Conservation (phyloP, 2,113 vertebrate species). For the Helogale parvula region DNA sequence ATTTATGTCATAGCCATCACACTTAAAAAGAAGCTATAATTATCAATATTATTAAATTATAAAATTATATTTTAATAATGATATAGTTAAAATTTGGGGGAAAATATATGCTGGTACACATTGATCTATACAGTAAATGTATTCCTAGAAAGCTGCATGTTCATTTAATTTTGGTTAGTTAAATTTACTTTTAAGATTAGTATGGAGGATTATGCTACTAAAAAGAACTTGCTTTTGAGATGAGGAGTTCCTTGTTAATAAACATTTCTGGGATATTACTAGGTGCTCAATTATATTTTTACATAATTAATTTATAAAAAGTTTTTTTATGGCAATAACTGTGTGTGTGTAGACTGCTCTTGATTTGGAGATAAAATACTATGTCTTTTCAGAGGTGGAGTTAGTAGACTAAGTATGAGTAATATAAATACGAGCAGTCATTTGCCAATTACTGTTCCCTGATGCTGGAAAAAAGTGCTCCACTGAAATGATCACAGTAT, state of each 20-base stretch:
- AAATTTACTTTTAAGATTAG: slow-evolving; percentile 20
- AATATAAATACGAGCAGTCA: slow-evolving; percentile 26
- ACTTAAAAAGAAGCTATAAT: not conserved
- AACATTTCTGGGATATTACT: not conserved
- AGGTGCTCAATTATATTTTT: slow-evolving; percentile 37
- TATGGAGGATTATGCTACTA: not conserved
- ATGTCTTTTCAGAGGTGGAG: slow-evolving; percentile 15
- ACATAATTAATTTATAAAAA: not conserved
- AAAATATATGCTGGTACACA: slow-evolving; percentile 3
- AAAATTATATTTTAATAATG: slow-evolving; percentile 42
- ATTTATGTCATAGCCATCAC: not conserved
- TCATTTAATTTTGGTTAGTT: slow-evolving; percentile 13
- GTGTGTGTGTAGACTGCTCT: not conserved
- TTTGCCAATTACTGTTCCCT: slow-evolving; percentile 10
- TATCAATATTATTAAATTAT: slow-evolving; percentile 3
- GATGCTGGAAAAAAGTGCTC: not conserved
- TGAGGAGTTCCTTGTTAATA: not conserved
- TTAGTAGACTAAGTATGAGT: not conserved
- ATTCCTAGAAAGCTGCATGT: not conserved
- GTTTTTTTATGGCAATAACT: not conserved
- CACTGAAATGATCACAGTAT: not conserved
- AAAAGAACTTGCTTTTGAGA: slow-evolving; percentile 23
- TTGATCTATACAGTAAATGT: slow-evolving; percentile 17
- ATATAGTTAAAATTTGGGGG: slow-evolving; percentile 32
- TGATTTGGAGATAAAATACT: slow-evolving; percentile 47